Conservation (phyloP, 2,888 invertebrate species). For the Catonia carolina region DNA sequence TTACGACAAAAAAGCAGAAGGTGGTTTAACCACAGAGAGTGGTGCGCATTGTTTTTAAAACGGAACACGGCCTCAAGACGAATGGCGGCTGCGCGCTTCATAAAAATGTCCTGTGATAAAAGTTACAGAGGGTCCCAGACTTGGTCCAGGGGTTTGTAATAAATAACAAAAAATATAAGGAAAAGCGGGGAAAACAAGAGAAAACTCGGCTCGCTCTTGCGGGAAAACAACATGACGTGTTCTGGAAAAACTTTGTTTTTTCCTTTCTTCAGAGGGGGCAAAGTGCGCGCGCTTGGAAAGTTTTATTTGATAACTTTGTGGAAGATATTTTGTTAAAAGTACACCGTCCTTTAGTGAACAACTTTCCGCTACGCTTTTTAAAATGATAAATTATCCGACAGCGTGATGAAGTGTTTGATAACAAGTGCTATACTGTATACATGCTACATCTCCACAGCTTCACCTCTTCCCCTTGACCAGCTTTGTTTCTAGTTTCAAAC, state of each 20-base stretch:
- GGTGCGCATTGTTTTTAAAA: constrained; percentile 11
- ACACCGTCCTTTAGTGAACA: neutral
- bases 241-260: constrained; percentile 7
- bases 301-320: constrained; percentile 34
- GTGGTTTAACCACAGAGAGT: constrained; percentile 4
- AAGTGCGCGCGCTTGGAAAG: constrained; percentile 26
- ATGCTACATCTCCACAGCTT: too few relatives aligned
- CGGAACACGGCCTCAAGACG: constrained; percentile 21
- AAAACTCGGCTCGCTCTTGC: constrained; percentile 6
- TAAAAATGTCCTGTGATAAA: constrained; percentile 22
- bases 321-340: constrained; percentile 29
- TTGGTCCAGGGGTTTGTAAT: constrained; percentile 7
- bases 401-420: too few relatives aligned
- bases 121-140: constrained; percentile 9
- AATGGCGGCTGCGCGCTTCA: constrained; percentile 20
- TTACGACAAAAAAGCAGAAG: constrained; percentile 6
- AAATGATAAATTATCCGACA: too few relatives aligned
- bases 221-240: constrained; percentile 4
- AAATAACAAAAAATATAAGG: constrained; percentile 12
- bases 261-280: neutral
- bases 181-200: neutral
- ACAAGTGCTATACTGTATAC: too few relatives aligned
- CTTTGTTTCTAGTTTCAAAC: too few relatives aligned
- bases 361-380: too few relatives aligned
- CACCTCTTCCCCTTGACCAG: too few relatives aligned